A percentile compares a stretch with the other conserved stretches of the same genome.
These are phyloP conservation scores for Hafferia zeledoni DNA, from an alignment of 2,797 vertebrate genomes.

Conservation along the genomic window DNA sequence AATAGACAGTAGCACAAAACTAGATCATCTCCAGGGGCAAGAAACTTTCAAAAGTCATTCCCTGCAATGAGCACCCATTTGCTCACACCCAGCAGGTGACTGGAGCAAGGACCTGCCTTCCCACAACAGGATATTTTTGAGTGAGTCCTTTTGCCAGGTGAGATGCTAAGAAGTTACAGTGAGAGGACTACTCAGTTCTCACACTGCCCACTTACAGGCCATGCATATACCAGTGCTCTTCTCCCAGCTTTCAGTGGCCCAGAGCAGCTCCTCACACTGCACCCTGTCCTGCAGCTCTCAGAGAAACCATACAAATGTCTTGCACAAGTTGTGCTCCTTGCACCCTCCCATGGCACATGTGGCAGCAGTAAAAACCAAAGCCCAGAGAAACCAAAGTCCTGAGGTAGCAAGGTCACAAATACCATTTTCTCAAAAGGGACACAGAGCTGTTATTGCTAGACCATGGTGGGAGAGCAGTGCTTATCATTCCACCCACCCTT, in stretches of 20 bases:
- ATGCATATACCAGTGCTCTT: not conserved
- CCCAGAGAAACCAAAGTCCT: not conserved
- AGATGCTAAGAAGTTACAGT: not conserved
- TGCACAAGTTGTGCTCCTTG: not conserved
- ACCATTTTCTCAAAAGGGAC: not conserved
- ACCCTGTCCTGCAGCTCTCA: not conserved
- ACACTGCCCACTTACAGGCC: not conserved
- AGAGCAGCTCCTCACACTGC: not conserved
- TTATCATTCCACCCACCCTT: not conserved
- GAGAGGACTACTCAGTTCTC: not conserved
- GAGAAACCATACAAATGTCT: not conserved
- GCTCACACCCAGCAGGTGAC: not conserved
- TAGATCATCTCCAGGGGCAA: accelerated
- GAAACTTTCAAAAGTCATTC: not conserved
- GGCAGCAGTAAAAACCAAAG: not conserved
- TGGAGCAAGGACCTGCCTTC: not conserved
- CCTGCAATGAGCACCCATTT: not conserved
- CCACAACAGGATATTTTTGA: not conserved
- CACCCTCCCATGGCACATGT: accelerated
- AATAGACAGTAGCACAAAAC: not conserved
- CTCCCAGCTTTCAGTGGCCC: accelerated
- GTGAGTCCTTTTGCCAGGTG: not conserved
- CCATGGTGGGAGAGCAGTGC: not conserved
- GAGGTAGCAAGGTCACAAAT: not conserved
- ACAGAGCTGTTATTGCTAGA: accelerated